These are phyloP conservation scores for Sinella curviseta DNA, from an alignment of 1,140 invertebrate species.

Conservation along the genomic window DNA sequence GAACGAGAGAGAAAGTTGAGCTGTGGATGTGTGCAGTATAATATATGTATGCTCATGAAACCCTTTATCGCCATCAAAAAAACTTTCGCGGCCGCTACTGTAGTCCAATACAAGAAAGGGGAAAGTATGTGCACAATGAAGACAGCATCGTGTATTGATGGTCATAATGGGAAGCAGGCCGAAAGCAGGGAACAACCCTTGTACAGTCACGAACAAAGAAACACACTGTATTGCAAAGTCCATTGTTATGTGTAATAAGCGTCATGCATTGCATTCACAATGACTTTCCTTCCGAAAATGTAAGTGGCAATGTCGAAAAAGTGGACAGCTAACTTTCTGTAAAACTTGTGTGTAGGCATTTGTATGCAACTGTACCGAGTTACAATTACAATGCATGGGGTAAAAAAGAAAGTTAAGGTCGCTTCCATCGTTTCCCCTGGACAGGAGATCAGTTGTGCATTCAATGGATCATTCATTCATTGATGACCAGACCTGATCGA, in stretches of 20 bases:
- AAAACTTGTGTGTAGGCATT: not conserved
- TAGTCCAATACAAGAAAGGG: not conserved
- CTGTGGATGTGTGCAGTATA: not conserved
- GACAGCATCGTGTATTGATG: not conserved
- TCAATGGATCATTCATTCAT: conserved; percentile 1
- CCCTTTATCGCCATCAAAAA: conserved; percentile 42
- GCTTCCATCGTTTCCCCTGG: not conserved
- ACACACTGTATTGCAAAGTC: not conserved
- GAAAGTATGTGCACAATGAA: not conserved
- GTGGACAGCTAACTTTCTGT: conserved; percentile 4
- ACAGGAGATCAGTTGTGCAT: not conserved
- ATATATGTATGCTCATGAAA: conserved; percentile 8
- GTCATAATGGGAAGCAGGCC: not conserved
- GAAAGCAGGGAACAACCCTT: not conserved
- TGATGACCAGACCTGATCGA: not conserved
- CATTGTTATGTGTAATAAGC: conserved; percentile 25
- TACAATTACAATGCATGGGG: not conserved
- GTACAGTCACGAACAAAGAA: not conserved
- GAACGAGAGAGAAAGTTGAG: conserved; percentile 11
- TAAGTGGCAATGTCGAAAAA: not conserved
- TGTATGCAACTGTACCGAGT: not conserved
- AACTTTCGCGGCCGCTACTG: not conserved
- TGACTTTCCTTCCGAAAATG: not conserved
- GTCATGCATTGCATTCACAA: conserved; percentile 16
- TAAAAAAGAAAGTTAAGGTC: conserved; percentile 19